A percentile compares a stretch with the other conserved stretches of the same genome.
These are phyloP conservation scores for Sclerodermus sp. DNA, from an alignment of 2,888 invertebrate species.

Conservation along the genomic window DNA sequence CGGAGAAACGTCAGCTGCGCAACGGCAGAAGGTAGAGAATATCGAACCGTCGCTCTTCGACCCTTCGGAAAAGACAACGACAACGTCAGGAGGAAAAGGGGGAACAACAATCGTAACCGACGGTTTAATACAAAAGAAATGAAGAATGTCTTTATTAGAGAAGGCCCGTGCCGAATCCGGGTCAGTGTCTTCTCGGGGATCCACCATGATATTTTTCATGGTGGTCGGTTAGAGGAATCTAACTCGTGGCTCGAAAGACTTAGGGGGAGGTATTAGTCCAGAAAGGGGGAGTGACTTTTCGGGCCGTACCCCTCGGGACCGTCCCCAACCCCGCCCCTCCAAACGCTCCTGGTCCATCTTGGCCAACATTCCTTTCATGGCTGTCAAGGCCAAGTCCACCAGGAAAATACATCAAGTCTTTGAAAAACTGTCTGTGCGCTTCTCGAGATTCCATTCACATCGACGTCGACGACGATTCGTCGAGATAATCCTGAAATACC, in stretches of 20 bases:
- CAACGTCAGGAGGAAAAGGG: constrained; percentile 9
- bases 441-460: constrained; percentile 11
- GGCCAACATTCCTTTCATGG: constrained; percentile 31
- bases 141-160: constrained; percentile 56
- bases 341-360: constrained; percentile 22
- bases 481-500: constrained; percentile 11
- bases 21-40: constrained; percentile 7
- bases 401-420: constrained; percentile 13
- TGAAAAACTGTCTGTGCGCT: constrained; percentile 7
- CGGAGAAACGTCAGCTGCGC: constrained; percentile 20
- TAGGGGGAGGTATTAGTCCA: constrained; percentile 28
- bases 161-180: constrained; percentile 42
- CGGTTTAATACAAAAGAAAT: constrained; percentile 42
- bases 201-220: constrained; percentile 35
- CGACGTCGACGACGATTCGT: constrained; percentile 12
- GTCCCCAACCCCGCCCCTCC: constrained; percentile 7
- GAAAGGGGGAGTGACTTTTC: constrained; percentile 49
- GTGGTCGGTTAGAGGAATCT: constrained; percentile 33
- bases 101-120: constrained; percentile 11
- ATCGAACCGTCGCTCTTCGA: constrained; percentile 2
- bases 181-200: constrained; percentile 33
- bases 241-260: constrained; percentile 24
- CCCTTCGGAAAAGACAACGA: constrained; percentile 13
- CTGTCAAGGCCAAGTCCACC: constrained; percentile 38
- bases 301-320: constrained; percentile 26